phyloP scores from a whole-genome alignment of 2,888 invertebrate genomes.

The Erebia epiphron region DNA sequence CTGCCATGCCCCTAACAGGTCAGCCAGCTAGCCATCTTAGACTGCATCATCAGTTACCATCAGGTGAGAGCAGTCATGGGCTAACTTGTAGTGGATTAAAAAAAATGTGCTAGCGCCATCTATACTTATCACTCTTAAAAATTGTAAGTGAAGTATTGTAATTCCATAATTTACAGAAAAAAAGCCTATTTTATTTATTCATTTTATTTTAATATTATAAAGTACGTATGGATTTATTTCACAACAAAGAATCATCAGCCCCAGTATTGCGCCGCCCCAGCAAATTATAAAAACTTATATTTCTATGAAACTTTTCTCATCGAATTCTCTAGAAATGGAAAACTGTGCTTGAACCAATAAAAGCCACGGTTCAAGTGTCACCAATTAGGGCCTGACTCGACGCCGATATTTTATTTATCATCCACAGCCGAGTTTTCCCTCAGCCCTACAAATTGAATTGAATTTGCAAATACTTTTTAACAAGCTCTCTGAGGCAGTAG shows the following conservation, averaged over 20 bases:
- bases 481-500: neutral
- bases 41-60: too few relatives aligned
- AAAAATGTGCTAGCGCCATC: too few relatives aligned
- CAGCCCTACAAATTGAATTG: conserved; percentile 19
- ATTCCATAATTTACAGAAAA: too few relatives aligned
- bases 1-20: too few relatives aligned
- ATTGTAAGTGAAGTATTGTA: too few relatives aligned
- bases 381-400: conserved; percentile 48
- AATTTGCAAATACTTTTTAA: neutral
- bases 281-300: conserved; percentile 29
- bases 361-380: conserved; percentile 45
- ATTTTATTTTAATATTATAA: too few relatives aligned
- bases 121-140: too few relatives aligned
- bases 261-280: neutral
- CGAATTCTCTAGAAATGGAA: conserved; percentile 31
- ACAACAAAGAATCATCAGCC: neutral
- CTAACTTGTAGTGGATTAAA: too few relatives aligned
- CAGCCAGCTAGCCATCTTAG: too few relatives aligned
- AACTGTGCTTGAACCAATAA: conserved; percentile 44
- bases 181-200: too few relatives aligned
- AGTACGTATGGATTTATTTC: neutral
- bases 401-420: conserved; percentile 28
- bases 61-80: too few relatives aligned
- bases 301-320: conserved; percentile 38
- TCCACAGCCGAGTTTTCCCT: conserved; percentile 19